Conservation (phyloP, 2,113 vertebrate genomes). For the Dinomys branickii region DNA sequence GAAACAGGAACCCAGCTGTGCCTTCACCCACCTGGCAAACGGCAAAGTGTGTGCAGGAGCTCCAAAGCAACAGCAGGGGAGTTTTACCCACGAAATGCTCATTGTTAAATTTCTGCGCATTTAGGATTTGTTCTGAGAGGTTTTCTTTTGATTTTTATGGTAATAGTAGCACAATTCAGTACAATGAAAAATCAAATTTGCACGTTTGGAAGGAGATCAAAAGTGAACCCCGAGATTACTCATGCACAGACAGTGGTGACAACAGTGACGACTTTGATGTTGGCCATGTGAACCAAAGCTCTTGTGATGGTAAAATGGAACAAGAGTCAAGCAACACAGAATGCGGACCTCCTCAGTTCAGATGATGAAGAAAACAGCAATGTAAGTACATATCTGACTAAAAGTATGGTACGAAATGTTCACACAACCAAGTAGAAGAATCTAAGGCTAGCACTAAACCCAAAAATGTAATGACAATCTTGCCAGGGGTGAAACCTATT, state of each 20-base stretch:
- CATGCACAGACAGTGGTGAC: too few species aligned
- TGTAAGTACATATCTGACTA: background rate
- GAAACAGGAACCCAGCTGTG: background rate
- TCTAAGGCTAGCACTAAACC: background rate
- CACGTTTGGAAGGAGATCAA: background rate
- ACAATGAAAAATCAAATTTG: background rate
- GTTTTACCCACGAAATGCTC: background rate
- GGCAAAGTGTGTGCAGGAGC: background rate
- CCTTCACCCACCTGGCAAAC: background rate
- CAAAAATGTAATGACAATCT: background rate
- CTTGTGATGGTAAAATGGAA: background rate
- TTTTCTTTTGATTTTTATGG: background rate
- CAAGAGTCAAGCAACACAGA: background rate
- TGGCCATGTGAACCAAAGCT: background rate
- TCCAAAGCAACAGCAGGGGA: background rate
- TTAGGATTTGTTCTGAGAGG: background rate
- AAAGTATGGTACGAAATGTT: background rate
- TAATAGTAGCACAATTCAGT: background rate
- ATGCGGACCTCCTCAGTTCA: background rate
- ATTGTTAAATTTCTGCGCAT: background rate
- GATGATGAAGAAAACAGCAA: background rate
- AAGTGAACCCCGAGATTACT: background rate
- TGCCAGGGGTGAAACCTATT: background rate
- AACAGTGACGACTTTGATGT: background rate
- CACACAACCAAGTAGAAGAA: background rate